Evolutionary conservation across 2,797 vertebrate genomes (phyloP), one percentile per base, ranked within the genome.

Genomic region (Notolabrus celidotus): DNA sequence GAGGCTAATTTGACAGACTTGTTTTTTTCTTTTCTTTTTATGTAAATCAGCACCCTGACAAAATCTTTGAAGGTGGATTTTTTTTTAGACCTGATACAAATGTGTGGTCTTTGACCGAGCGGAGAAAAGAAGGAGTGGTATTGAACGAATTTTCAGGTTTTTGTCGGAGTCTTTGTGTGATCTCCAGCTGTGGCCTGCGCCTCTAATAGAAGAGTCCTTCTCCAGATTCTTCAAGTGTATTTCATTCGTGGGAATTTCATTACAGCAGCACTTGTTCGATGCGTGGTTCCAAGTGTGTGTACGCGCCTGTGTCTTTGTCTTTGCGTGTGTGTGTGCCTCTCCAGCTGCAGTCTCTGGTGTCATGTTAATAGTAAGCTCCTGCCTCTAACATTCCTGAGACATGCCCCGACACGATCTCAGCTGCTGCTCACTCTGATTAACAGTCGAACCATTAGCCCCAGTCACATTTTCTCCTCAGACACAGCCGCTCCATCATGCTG

Each of bases 301-400:
- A n/a, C n/a, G 38, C 51, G 67, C 52, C 51, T 55, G 10, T 39
- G 4, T 58, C 12, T 74, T 16, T 86, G 39, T 51, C 20, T 29
- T 2, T 50, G 12, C 23, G 23, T 60, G 52, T 54, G 52, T 54
- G 43, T 23, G 70, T 7, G 20, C 22, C 64, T 67, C 61, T 85
- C 36, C 88, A 86, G 89, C 85, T 88, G 87, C 80, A 67, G 72
- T 56, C 60, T 73, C 71, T 53, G 81, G 88, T 84, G 83, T 88
- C 86, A 74, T 68, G 74, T 91, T 85, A 83, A 82, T 85, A 74
- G 55, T 71, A 31, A 76, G 39, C 54, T 76, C 71, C 75, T 50
- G 71, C 83, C 83, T 81, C 80, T 23, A 25, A 70, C 85, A 92
- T 91, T 91, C 89, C 87, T 76, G 0, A 84, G 76, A 87, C 80